Evolutionary conservation across 2,797 vertebrate species (phyloP).

Genomic region (Taenioides sp.): DNA sequence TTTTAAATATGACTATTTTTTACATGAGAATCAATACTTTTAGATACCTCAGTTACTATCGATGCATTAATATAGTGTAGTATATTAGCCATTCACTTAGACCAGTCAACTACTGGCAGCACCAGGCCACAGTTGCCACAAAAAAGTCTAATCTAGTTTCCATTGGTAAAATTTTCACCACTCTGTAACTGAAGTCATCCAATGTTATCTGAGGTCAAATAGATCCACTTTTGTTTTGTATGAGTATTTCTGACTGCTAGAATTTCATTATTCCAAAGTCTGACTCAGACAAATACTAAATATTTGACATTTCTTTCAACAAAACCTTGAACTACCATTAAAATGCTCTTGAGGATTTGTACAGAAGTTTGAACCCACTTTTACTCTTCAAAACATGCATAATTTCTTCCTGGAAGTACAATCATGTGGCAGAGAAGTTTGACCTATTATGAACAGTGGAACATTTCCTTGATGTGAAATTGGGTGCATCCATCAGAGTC

Average conservation of each 20-base stretch:
- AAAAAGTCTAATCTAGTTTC: too few relatives aligned
- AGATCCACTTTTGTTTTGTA: constrained; percentile 11
- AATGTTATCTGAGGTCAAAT: constrained; percentile 14
- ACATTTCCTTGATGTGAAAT: constrained; percentile 29
- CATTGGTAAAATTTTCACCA: too few relatives aligned
- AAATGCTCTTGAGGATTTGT: not conserved
- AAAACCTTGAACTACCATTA: not conserved
- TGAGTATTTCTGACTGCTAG: not conserved
- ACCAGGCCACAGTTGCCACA: too few relatives aligned
- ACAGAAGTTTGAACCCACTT: not conserved
- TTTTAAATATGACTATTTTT: too few relatives aligned
- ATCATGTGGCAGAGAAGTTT: not conserved
- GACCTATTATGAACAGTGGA: constrained; percentile 11
- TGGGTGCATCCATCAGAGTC: constrained; percentile 30
- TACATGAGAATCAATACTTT: too few relatives aligned
- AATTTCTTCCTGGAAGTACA: constrained; percentile 9
- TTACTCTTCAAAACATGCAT: constrained; percentile 7
- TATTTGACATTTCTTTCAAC: not conserved
- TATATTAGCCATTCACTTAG: too few relatives aligned
- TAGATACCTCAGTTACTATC: too few relatives aligned
- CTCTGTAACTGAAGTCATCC: constrained; percentile 3
- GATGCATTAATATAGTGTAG: too few relatives aligned
- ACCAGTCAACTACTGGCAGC: too few relatives aligned
- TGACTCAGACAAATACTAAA: constrained; percentile 2
- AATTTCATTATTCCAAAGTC: not conserved